A percentile compares a stretch with the other conserved stretches of the same genome.
Conservation (phyloP, 2,888 invertebrate species). For the Caenorhabditis sp. region DNA sequence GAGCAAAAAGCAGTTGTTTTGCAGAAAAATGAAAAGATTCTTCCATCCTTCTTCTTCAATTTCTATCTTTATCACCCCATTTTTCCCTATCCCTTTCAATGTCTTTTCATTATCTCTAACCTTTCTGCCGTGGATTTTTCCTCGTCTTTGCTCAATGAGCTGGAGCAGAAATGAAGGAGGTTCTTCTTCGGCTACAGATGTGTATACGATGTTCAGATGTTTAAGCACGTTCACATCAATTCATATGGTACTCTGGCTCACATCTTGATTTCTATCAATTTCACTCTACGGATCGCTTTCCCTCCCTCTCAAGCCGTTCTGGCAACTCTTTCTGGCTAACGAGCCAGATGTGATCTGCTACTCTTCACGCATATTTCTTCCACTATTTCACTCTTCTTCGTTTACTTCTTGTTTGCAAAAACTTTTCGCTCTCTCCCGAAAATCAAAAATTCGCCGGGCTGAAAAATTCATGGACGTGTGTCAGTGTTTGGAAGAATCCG, state of each 20-base stretch:
- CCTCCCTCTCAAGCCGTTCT: neutral
- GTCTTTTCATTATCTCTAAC: constrained; percentile 49
- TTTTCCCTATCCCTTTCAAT: constrained; percentile 7
- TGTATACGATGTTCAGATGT: constrained; percentile 10
- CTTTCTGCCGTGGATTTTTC: constrained; percentile 20
- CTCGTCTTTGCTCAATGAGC: constrained; percentile 33
- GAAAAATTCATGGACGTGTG: constrained; percentile 47
- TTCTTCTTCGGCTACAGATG: constrained; percentile 9
- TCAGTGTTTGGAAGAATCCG: constrained; percentile 6
- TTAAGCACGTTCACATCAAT: constrained; percentile 45
- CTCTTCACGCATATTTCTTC: constrained; percentile 8
- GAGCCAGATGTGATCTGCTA: constrained; percentile 54
- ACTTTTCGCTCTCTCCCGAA: constrained; percentile 37
- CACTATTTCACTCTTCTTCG: constrained; percentile 11
- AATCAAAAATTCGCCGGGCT: constrained; percentile 52
- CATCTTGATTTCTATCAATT: constrained; percentile 25
- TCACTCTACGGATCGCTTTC: neutral
- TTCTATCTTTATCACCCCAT: constrained; percentile 51
- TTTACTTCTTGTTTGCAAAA: constrained; percentile 41
- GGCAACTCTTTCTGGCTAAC: constrained; percentile 49
- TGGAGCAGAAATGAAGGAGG: constrained; percentile 13
- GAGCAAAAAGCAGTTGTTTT: constrained; percentile 59
- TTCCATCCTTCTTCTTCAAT: constrained; percentile 36
- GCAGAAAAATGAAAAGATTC: constrained; percentile 37
- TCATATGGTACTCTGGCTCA: constrained; percentile 43